A percentile compares a stretch with the other conserved stretches of the same genome.
phyloP scores from a whole-genome alignment of 2,888 invertebrate genomes.

The Aethes cnicana region DNA sequence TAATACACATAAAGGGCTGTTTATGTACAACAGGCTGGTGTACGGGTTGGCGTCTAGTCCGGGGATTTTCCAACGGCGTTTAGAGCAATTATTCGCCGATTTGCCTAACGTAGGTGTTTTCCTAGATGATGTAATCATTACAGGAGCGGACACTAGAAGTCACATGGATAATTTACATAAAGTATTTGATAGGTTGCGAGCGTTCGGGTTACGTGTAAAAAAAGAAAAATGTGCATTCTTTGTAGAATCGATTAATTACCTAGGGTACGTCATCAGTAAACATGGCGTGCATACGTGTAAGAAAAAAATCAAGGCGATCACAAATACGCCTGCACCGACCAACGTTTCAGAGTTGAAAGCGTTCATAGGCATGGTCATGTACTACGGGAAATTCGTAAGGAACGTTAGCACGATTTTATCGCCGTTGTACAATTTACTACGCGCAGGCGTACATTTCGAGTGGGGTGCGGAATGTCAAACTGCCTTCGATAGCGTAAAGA shows the following conservation, averaged over 20 bases:
- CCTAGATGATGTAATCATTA: not conserved
- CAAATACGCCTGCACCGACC: not conserved
- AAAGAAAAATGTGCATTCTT: not conserved
- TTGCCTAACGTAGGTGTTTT: not conserved
- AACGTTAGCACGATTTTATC: not conserved
- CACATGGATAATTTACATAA: not conserved
- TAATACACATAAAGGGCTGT: no score
- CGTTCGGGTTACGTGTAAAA: not conserved
- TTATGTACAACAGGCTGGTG: no score
- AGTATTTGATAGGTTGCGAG: not conserved
- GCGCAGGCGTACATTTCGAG: not conserved
- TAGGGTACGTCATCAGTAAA: not conserved
- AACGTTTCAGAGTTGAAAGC: not conserved
- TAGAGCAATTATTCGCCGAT: constrained; percentile 2
- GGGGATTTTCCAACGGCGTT: not conserved
- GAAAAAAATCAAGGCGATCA: not conserved
- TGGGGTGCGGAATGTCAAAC: not conserved
- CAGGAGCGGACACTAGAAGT: no score
- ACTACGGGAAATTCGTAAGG: not conserved
- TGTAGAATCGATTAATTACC: not conserved
- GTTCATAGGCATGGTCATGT: not conserved
- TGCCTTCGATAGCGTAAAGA: not conserved
- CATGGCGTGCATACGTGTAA: not conserved
- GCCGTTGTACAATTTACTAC: not conserved
- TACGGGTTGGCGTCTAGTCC: not conserved